Percentiles rank a stretch among this genome's conserved stretches.
Conservation (phyloP, 2,113 vertebrate species). For the Chinchilla lanigera region DNA sequence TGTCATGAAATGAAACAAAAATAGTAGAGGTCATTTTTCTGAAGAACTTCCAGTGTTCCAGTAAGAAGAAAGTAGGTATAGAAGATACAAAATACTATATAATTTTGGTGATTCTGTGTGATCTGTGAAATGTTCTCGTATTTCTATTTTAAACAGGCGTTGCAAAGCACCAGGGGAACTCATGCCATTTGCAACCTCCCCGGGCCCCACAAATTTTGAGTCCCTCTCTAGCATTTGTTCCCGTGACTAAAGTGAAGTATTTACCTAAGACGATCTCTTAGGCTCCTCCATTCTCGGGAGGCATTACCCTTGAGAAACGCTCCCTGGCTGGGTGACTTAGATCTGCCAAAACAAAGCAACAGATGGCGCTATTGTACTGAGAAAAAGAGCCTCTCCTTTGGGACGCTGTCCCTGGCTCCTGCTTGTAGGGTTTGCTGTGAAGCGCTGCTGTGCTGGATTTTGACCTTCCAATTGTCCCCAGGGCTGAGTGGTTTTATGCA, state of each 20-base stretch:
- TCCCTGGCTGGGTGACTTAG: not conserved
- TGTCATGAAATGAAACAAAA: not conserved
- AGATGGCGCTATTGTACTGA: not conserved
- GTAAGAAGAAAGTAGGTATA: not conserved
- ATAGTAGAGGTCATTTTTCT: not conserved
- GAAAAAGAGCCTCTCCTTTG: accelerated
- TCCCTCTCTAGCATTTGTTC: accelerated
- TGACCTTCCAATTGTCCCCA: not conserved
- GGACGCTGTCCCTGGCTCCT: too few species aligned
- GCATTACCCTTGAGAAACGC: not conserved
- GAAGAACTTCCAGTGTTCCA: not conserved
- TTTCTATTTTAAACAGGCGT: not conserved
- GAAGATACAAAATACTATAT: not conserved
- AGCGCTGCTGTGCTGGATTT: too few species aligned
- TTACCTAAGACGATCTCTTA: not conserved
- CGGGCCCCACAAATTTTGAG: too few species aligned
- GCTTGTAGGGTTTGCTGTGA: accelerated
- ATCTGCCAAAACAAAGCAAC: not conserved
- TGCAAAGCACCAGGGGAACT: not conserved
- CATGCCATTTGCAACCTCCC: not conserved
- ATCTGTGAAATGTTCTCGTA: not conserved
- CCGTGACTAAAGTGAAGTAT: not conserved
- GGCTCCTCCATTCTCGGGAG: accelerated
- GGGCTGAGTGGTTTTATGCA: not conserved
- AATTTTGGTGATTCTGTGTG: not conserved